Percentiles rank a stretch among this genome's conserved stretches.
These are phyloP conservation scores for Larimichthys polyactis DNA, from an alignment of 2,113 vertebrate genomes.

Conservation along the genomic window DNA sequence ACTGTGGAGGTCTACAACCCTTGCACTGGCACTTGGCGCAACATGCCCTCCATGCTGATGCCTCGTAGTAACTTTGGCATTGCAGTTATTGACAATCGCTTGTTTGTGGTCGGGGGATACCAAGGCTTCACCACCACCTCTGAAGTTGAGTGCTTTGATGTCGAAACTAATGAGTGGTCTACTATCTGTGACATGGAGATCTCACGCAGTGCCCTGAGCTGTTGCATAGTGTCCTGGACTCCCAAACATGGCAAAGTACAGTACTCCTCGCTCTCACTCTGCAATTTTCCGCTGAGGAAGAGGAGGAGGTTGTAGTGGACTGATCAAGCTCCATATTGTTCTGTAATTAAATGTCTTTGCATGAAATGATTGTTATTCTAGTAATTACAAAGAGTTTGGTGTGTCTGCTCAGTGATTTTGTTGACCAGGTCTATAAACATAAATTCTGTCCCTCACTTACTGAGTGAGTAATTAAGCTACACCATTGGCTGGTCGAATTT, in stretches of 20 bases:
- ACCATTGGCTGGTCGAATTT: no score
- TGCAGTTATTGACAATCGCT: conserved; percentile 78
- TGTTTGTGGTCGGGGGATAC: conserved; percentile 72
- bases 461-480: no score
- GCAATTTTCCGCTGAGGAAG: no score
- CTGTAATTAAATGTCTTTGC: conserved; percentile 21
- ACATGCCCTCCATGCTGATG: conserved; percentile 82
- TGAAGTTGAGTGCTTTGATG: conserved; percentile 61
- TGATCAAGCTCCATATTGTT: not conserved
- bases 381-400: not conserved
- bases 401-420: no score
- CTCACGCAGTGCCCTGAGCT: conserved; percentile 87
- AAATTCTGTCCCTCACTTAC: no score
- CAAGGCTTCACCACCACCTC: conserved; percentile 35
- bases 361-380: not conserved
- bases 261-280: not conserved
- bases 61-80: conserved; percentile 90
- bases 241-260: conserved; percentile 63
- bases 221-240: conserved; percentile 87
- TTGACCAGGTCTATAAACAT: no score
- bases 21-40: conserved; percentile 83
- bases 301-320: not conserved
- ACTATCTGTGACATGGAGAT: conserved; percentile 81
- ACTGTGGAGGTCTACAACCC: conserved; percentile 68
- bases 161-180: conserved; percentile 80